Percentiles rank a stretch among this genome's conserved stretches.
Evolutionary conservation across 2,113 vertebrate species (phyloP).

Genomic region (Lophochroa leadbeateri): DNA sequence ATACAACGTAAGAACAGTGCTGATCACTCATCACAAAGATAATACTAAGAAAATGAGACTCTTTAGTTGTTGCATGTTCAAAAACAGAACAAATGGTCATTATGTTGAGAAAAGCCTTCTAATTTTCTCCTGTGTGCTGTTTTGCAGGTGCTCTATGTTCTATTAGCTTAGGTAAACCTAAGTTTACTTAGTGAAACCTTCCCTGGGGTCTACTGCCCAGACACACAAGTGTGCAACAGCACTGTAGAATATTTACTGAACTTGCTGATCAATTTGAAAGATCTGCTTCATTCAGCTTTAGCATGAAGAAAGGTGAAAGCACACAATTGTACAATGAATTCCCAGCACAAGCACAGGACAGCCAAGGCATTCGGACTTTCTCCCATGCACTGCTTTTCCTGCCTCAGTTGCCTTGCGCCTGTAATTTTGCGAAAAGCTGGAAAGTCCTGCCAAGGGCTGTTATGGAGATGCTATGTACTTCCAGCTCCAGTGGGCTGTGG

Average conservation of each 20-base stretch:
- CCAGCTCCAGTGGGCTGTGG: background rate
- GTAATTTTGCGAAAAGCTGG: background rate
- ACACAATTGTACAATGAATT: background rate
- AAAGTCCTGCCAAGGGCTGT: background rate
- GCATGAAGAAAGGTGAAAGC: background rate
- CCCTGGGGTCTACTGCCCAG: background rate
- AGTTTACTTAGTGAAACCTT: background rate
- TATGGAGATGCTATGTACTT: background rate
- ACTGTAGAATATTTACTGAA: background rate
- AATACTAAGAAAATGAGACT: background rate
- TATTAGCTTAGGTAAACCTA: background rate
- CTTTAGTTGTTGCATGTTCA: background rate
- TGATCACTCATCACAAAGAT: background rate
- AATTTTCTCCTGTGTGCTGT: background rate
- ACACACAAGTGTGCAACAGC: background rate
- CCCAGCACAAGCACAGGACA: background rate
- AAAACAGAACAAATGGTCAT: background rate
- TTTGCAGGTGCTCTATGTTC: background rate
- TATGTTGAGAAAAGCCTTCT: background rate
- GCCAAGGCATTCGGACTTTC: background rate
- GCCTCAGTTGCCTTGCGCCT: background rate
- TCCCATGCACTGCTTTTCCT: background rate
- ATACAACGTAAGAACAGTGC: background rate
- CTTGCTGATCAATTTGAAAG: background rate
- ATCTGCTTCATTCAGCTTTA: background rate